These are phyloP conservation scores for Lasioglossum vierecki DNA, from an alignment of 2,888 invertebrate genomes.

Conservation along the genomic window DNA sequence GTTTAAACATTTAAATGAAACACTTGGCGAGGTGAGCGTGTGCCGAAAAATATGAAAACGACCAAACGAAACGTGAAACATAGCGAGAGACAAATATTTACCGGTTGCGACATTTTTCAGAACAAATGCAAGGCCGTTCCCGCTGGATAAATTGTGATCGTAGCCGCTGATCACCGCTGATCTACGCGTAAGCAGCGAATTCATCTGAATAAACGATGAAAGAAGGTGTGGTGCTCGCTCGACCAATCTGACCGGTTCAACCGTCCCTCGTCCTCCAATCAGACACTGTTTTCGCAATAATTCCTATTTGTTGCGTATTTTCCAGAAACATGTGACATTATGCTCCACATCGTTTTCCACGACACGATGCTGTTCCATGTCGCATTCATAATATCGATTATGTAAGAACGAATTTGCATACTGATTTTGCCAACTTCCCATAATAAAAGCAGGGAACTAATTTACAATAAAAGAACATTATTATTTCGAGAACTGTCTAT, in stretches of 20 bases:
- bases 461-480: no score
- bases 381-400: background rate
- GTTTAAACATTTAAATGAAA: background rate
- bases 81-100: background rate
- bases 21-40: background rate
- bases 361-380: background rate
- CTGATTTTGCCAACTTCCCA: background rate
- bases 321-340: background rate
- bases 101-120: background rate
- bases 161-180: no score
- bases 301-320: constrained; percentile 30
- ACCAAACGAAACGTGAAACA: background rate
- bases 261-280: constrained; percentile 76
- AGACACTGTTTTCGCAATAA: constrained; percentile 28
- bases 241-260: constrained; percentile 82
- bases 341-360: constrained; percentile 17
- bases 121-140: constrained; percentile 21
- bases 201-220: constrained; percentile 75
- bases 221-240: constrained; percentile 81
- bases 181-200: constrained; percentile 59
- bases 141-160: no score
- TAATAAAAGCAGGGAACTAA: background rate
- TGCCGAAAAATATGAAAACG: background rate
- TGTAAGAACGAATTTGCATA: constrained; percentile 6
- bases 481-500: no score